Evolutionary conservation across 2,888 invertebrate species (phyloP).

Genomic region (Conomelus anceps): DNA sequence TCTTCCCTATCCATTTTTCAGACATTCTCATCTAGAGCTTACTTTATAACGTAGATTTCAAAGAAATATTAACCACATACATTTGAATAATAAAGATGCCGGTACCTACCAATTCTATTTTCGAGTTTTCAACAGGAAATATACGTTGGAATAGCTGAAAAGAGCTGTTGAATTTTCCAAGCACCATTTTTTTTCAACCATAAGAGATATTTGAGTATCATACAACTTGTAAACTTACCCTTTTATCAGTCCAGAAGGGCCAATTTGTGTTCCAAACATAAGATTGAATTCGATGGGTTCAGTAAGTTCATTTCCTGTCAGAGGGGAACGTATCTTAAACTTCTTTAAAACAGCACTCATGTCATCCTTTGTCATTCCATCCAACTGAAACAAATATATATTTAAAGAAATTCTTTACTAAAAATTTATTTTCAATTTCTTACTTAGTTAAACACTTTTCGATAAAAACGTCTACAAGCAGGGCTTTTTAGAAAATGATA

Average conservation of each 20-base stretch:
- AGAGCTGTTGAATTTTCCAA: neutral
- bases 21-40: too few species aligned
- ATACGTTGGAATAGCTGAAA: neutral
- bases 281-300: constrained; percentile 98
- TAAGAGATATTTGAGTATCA: neutral
- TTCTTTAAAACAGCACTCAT: constrained; percentile 79
- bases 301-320: constrained; percentile 88
- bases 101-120: neutral
- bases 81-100: neutral
- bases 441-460: too few species aligned
- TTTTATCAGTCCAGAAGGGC: constrained; percentile 90
- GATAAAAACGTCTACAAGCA: too few species aligned
- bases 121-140: neutral
- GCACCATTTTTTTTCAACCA: neutral
- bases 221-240: constrained; percentile 48
- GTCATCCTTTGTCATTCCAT: constrained; percentile 86
- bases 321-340: constrained; percentile 89
- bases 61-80: neutral
- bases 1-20: too few species aligned
- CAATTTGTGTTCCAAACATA: constrained; percentile 98
- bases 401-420: neutral
- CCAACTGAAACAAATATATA: constrained; percentile 50
- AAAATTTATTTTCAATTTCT: too few species aligned
- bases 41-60: too few species aligned
- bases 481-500: too few species aligned